Evolutionary conservation across 2,113 vertebrate genomes (phyloP).

Genomic region (Percina caprodes): DNA sequence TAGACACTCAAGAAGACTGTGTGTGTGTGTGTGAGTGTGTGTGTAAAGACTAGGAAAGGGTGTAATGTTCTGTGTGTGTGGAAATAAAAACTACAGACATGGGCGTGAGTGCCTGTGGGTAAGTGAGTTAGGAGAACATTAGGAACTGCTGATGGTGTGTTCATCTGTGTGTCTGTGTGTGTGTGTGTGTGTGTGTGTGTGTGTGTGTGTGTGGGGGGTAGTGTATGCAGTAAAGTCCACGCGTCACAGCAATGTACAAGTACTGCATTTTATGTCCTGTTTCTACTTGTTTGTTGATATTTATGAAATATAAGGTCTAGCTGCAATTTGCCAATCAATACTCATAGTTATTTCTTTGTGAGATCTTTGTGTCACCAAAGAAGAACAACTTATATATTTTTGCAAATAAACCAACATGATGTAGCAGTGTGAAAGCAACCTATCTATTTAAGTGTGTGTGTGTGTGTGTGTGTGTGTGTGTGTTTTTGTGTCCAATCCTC

Average conservation of each 20-base stretch:
- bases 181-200: slow-evolving; percentile 5
- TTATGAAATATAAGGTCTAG: neutral
- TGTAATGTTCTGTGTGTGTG: slow-evolving; percentile 49
- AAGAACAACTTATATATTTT: neutral
- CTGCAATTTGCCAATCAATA: no score
- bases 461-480: neutral
- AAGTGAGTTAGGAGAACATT: slow-evolving; percentile 68
- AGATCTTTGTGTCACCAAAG: neutral
- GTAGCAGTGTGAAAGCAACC: neutral
- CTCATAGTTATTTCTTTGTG: neutral
- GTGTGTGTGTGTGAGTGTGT: slow-evolving; percentile 17
- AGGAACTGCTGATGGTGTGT: slow-evolving; percentile 35
- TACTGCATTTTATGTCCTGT: neutral
- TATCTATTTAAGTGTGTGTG: neutral
- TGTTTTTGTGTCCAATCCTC: slow-evolving; percentile 65
- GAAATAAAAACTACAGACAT: slow-evolving; percentile 51
- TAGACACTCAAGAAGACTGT: slow-evolving; percentile 27
- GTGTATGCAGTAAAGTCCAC: neutral
- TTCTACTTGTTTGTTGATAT: neutral
- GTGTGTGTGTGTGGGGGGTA: neutral
- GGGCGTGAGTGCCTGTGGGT: slow-evolving; percentile 40
- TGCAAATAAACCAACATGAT: neutral
- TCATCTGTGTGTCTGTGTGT: neutral
- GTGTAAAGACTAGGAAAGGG: slow-evolving; percentile 7
- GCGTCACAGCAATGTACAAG: neutral